A percentile compares a stretch with the other conserved stretches of the same genome.
phyloP scores from a whole-genome alignment of 2,888 invertebrate species.

The Zonitis immaculata region DNA sequence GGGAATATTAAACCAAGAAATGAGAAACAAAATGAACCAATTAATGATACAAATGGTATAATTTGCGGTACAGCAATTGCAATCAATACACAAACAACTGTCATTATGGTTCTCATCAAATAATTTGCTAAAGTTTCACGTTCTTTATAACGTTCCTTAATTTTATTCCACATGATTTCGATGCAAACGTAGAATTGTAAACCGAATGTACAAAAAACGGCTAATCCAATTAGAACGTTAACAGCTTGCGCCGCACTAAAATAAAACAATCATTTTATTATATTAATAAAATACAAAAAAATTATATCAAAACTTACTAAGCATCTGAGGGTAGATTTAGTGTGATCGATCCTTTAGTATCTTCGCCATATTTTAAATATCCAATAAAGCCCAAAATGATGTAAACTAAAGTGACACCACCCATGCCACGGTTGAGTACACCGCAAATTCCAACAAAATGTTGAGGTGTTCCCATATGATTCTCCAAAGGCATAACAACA shows the following conservation, averaged over 20 bases:
- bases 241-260: constrained; percentile 79
- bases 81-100: constrained; percentile 64
- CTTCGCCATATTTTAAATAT: constrained; percentile 73
- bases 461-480: constrained; percentile 83
- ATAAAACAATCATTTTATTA: constrained; percentile 32
- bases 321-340: constrained; percentile 68
- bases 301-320: constrained; percentile 52
- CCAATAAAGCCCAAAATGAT: constrained; percentile 89
- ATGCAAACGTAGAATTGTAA: constrained; percentile 96
- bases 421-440: constrained; percentile 88
- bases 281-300: not conserved
- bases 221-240: constrained; percentile 78
- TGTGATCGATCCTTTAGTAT: constrained; percentile 73
- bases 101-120: constrained; percentile 63
- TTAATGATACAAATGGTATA: constrained; percentile 83
- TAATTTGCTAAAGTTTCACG: constrained; percentile 70
- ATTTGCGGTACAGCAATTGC: constrained; percentile 86
- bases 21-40: constrained; percentile 91
- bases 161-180: constrained; percentile 81
- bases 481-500: constrained; percentile 89
- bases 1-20: constrained; percentile 87
- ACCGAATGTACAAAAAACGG: constrained; percentile 92
- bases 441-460: constrained; percentile 78
- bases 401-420: constrained; percentile 81
- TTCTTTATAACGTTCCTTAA: constrained; percentile 63